A percentile compares a stretch with the other conserved stretches of the same genome.
These are phyloP conservation scores for Melikaiella ostensackeni DNA, from an alignment of 2,888 invertebrate genomes.

Conservation along the genomic window DNA sequence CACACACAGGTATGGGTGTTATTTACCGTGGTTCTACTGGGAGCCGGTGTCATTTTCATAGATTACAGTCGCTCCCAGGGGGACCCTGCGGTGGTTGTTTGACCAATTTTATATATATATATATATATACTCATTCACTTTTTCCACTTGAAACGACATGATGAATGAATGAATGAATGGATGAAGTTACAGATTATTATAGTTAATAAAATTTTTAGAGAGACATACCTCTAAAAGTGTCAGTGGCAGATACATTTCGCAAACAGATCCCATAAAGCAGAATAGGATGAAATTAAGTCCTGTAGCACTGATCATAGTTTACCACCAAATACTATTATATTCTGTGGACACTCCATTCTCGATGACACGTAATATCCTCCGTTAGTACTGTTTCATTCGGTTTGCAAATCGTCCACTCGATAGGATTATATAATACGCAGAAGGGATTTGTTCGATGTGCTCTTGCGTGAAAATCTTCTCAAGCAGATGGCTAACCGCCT, in stretches of 20 bases:
- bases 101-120: too few relatives aligned
- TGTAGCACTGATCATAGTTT: background rate
- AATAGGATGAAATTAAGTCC: background rate
- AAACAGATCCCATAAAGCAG: background rate
- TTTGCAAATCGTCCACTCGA: conserved; percentile 33
- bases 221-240: too few relatives aligned
- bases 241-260: background rate
- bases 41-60: too few relatives aligned
- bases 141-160: too few relatives aligned
- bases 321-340: background rate
- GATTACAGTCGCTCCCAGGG: too few relatives aligned
- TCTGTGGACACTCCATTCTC: background rate
- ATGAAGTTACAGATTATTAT: too few relatives aligned
- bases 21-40: too few relatives aligned
- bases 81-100: too few relatives aligned
- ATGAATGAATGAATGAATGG: too few relatives aligned
- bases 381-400: conserved; percentile 26
- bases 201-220: too few relatives aligned
- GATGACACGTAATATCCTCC: conserved; percentile 10
- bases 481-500: conserved; percentile 26
- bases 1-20: too few relatives aligned
- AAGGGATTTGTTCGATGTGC: conserved; percentile 30
- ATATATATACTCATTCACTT: too few relatives aligned
- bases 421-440: conserved; percentile 26
- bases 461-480: conserved; percentile 31